Evolutionary conservation across 2,797 vertebrate species (phyloP).

Genomic region (Urocyon cinereoargenteus): DNA sequence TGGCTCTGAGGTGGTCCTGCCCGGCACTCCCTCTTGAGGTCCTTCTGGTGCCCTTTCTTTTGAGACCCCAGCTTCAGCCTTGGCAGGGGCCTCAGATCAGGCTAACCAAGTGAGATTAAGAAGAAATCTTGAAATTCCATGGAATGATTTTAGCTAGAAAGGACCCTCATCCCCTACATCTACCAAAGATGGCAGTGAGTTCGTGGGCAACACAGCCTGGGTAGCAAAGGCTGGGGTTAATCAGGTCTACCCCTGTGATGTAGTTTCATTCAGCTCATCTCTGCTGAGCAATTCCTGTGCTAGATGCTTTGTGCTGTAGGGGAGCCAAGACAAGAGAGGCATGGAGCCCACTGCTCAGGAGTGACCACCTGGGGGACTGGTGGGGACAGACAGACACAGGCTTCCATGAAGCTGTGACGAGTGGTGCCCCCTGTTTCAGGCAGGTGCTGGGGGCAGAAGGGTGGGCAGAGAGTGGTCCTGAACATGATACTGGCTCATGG

Average conservation of each 20-base stretch:
- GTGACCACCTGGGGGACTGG: fast-evolving
- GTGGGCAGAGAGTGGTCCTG: not conserved
- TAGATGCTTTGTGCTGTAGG: fast-evolving
- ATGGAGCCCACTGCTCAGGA: not conserved
- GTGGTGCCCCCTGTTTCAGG: fast-evolving
- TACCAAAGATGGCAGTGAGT: fast-evolving
- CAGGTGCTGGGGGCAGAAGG: not conserved
- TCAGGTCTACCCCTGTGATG: not conserved
- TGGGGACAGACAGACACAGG: not conserved
- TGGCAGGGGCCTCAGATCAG: not conserved
- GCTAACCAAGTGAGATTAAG: not conserved
- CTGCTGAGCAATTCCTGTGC: not conserved
- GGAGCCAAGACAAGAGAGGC: not conserved
- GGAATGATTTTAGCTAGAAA: not conserved
- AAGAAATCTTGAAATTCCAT: not conserved
- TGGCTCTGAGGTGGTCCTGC: not conserved
- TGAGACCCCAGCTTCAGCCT: not conserved
- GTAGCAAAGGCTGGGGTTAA: fast-evolving
- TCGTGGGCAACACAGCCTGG: not conserved
- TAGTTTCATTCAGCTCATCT: not conserved
- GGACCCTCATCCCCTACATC: too few species aligned
- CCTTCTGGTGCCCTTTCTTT: not conserved
- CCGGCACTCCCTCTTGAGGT: not conserved
- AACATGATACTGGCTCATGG: not conserved
- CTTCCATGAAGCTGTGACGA: fast-evolving